Evolutionary conservation across 2,888 invertebrate genomes (phyloP).

Genomic region (Tipula helvola): DNA sequence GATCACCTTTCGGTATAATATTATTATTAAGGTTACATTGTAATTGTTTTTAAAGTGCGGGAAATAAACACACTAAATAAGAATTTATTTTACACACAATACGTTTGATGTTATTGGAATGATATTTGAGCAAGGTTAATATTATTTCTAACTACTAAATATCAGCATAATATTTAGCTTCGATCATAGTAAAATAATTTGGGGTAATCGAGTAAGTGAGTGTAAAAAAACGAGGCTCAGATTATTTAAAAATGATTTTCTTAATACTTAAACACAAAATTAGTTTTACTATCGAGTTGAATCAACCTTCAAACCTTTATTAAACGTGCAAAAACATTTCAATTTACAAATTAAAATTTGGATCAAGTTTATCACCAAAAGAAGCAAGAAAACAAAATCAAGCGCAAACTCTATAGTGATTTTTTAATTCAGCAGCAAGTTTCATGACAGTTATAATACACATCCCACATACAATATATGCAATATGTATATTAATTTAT

Average conservation of each 20-base stretch:
- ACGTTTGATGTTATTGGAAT: not conserved
- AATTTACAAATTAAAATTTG: not conserved
- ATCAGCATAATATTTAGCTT: no score
- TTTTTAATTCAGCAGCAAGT: not conserved
- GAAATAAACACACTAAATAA: not conserved
- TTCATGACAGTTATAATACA: not conserved
- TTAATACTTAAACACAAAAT: no score
- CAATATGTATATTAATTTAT: not conserved
- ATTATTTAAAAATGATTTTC: no score
- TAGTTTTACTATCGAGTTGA: not conserved
- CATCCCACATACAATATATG: not conserved
- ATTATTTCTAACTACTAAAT: not conserved
- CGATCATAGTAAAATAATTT: no score
- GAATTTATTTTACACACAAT: not conserved
- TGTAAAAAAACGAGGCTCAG: no score
- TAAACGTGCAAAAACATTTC: not conserved
- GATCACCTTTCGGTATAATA: not conserved
- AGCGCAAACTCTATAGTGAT: not conserved
- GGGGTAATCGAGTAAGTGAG: no score
- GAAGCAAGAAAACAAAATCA: not conserved
- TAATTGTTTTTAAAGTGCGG: not conserved
- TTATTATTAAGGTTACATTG: not conserved
- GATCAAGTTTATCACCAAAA: not conserved
- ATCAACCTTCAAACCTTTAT: not conserved
- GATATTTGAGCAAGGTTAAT: not conserved